These are phyloP conservation scores for Ailurus styani DNA, from an alignment of 2,113 vertebrate species.

Conservation along the genomic window DNA sequence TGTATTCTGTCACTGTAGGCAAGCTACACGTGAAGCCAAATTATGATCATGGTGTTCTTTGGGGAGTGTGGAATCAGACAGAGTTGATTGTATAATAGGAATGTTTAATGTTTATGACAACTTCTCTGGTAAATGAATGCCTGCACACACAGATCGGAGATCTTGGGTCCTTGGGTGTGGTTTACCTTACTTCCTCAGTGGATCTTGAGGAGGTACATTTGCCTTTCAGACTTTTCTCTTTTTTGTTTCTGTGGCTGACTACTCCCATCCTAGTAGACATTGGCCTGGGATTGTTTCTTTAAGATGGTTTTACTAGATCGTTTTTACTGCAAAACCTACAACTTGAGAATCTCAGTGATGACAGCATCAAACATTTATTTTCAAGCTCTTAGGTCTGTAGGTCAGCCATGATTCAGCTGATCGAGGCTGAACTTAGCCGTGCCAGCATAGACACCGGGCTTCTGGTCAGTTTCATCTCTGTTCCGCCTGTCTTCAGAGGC, in stretches of 20 bases:
- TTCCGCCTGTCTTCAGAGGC: not conserved
- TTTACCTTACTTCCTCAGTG: not conserved
- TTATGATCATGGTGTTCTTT: not conserved
- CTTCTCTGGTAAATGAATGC: not conserved
- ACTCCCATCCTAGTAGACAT: not conserved
- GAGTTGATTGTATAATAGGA: not conserved
- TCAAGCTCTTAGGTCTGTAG: not conserved
- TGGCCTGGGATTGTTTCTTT: not conserved
- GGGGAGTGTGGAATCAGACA: not conserved
- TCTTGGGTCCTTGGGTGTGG: not conserved
- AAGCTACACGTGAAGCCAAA: not conserved
- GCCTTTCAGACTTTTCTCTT: not conserved
- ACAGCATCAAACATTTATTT: not conserved
- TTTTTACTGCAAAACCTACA: not conserved
- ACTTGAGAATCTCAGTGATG: conserved; percentile 8
- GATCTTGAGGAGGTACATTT: not conserved
- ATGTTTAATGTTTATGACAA: conserved; percentile 13
- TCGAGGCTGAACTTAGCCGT: not conserved
- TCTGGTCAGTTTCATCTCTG: not conserved
- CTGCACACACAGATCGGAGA: not conserved
- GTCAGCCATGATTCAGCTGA: not conserved
- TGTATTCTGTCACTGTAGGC: not conserved
- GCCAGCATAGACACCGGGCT: not conserved
- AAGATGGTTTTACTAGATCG: not conserved
- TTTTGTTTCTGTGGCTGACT: not conserved